Base-by-base conservation (phyloP, 2,797 vertebrate species). In the Melanotaenia parkinsoni region DNA sequence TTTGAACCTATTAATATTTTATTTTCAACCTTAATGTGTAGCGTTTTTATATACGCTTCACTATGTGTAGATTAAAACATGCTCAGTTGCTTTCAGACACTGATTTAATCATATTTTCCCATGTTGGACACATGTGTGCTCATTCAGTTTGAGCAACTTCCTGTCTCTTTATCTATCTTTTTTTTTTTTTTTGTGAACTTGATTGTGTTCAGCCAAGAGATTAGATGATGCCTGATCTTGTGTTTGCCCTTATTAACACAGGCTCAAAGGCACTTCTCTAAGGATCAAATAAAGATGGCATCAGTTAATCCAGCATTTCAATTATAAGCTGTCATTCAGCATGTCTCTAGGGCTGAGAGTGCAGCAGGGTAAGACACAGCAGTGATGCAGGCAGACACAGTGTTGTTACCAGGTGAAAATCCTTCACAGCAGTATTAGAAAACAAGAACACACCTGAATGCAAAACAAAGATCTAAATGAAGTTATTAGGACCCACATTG, bases 251-350 rank as follows among this genome's bases (percentile, higher is more conserved):
- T 77, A 80, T 79, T 74, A 73, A 77, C 60, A 86, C 56, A 62
- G 70, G 35, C 63, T 72, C 70, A 83, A 59, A 88, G 73, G 72
- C 58, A 70, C 76, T 75, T 72, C 67, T 79, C 80, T 50, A 76
- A 73, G 77, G 72, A 74, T 82, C 73, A 78, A 81, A 74, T 68
- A 79, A 82, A 88, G 80, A 89, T 88, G 88, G 70, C 77, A 90
- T 89, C 86, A 80, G 77, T 88, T 92, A 90, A 91, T 92, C 84
- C 85, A 81, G 74, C 78, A 72, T 88, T 91, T 92, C 86, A 87
- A 84, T 92, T 91, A 91, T 80, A 86, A 72, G 51, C 77, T 84
- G 79, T 81, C 85, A 89, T 80, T 89, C 80, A 82, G 20, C 12
- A 43, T 28, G 37, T 40, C 60, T 80, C 72, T 10, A 50, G 72